Evolutionary conservation across 2,113 vertebrate genomes (phyloP).

Genomic region (Galemys pyrenaicus): DNA sequence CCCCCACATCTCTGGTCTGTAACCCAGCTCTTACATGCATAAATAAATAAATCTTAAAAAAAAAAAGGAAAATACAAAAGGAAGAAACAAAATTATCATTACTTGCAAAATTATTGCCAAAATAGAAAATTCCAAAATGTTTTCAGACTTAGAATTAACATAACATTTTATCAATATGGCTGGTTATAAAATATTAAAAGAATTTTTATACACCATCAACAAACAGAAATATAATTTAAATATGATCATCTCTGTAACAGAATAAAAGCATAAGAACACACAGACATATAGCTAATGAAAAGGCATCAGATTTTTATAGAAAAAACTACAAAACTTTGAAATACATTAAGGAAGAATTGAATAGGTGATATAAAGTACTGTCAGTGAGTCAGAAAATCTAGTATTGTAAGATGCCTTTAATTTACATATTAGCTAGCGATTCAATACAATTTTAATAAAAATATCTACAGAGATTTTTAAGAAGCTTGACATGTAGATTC

Average conservation of each 20-base stretch:
- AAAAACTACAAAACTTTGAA: conserved; percentile 29
- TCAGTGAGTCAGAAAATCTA: neutral
- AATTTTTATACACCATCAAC: neutral
- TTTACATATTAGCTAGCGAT: neutral
- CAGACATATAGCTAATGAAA: neutral
- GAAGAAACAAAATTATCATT: neutral
- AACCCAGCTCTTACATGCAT: too few relatives aligned
- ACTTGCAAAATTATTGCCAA: neutral
- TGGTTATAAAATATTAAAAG: neutral
- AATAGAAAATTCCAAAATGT: neutral
- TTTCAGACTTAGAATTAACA: neutral
- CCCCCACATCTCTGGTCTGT: too few relatives aligned
- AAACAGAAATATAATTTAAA: neutral
- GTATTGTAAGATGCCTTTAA: neutral
- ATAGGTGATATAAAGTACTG: neutral
- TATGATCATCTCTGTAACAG: neutral
- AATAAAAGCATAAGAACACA: neutral
- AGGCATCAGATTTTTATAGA: neutral
- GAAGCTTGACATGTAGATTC: neutral
- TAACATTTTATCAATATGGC: neutral
- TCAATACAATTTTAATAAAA: neutral
- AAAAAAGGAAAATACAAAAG: neutral
- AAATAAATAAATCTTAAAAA: too few relatives aligned
- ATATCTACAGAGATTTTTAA: neutral
- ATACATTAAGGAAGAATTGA: neutral